Evolutionary conservation across 1,140 invertebrate species (phyloP), one percentile per base, ranked within the genome.

Genomic region (Macrobrachium nipponense): DNA sequence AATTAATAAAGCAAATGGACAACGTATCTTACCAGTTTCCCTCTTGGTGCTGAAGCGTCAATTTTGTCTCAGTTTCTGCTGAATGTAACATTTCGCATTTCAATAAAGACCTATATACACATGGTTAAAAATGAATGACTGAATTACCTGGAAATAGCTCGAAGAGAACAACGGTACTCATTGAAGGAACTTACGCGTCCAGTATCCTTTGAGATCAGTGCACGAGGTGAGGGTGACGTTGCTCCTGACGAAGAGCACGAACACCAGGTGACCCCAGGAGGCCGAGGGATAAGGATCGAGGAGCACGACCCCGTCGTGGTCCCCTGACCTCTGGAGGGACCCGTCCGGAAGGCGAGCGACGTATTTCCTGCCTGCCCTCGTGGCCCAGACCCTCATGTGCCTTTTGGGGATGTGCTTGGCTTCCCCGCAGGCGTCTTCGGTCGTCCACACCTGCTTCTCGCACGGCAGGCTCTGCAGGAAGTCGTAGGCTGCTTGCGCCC

Each of bases 191-290:
- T 83, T 27, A 83, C 81, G 72, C n/a, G 76, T n/a, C 81, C 81
- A 83, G 60, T 64, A 64, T 72, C 81, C 73, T 2, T 43, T 64
- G 18, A 27, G 62, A 59, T 64, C 36, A 59, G 58, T 51, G 73
- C 81, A 83, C 20, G 51, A 73, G 17, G 59, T 15, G 59, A 15
- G 81, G 15, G 81, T 61, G 36, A 61, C 58, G 72, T 83, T 83
- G 81, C 23, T 51, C 17, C 20, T 59, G 51, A 93, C 88, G 86
- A 91, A 92, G 89, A 93, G 93, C 70, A 93, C 90, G 23, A 92
- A 82, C 5, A 93, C 90, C 27, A 92, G 90, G 89, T 93, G 93
- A 17, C 93, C 93, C 87, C 93, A 93, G 86, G 91, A 91, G 14
- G 91, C 90, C 10, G 86, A 77, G 0, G 93, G 93, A 85, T 91